Base-by-base conservation (phyloP, 2,113 vertebrate genomes). In the Pelvicachromis taeniatus region DNA sequence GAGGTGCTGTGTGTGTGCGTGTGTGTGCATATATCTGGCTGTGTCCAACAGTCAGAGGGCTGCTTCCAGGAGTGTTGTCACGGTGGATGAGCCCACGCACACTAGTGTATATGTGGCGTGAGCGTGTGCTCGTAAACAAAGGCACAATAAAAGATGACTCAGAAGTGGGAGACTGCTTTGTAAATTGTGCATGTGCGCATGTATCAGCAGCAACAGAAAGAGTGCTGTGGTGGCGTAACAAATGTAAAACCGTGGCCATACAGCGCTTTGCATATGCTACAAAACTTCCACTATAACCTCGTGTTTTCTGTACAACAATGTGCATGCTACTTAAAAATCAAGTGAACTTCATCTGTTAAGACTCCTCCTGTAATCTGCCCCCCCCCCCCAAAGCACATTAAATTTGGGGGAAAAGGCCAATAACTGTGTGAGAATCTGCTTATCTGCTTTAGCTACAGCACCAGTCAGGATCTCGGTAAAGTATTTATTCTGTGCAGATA, bases 1-100 rank as follows among this genome's bases (percentile, higher is more conserved):
- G 29, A 59, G 83, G 56, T 38, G 11, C 80, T 88, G 33, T 86
- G 40, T 89, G 35, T 81, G 70, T 68, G 77, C 5, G 63, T 26
- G 56, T 81, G 61, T 68, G 77, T 3, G 77, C 23, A 11, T 86
- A 70, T 33, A 8, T 84, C 83, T 45, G 61, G 38, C 26, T 87
- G 79, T 21, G 45, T 82, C 59, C 40, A 12, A 48, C 23, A 3
- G 61, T 7, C 58, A 87, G 78, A 78, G 61, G 56, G 83, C 78
- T 81, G 83, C 92, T 70, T 91, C 61, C 63, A 88, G 31, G 45
- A 82, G 55, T 42, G 52, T 82, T 91, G 68, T 81, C 78, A 85
- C 7, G 4, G 73, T 19, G 19, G 77, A 82, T 68, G 78, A 87
- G 54, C 21, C 56, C 38, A 59, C 13, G 16, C 45, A 61, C 5